Evolutionary conservation across 1,140 invertebrate species (phyloP), one percentile per base, ranked within the genome.

Genomic region (Odontomachus brunneus): DNA sequence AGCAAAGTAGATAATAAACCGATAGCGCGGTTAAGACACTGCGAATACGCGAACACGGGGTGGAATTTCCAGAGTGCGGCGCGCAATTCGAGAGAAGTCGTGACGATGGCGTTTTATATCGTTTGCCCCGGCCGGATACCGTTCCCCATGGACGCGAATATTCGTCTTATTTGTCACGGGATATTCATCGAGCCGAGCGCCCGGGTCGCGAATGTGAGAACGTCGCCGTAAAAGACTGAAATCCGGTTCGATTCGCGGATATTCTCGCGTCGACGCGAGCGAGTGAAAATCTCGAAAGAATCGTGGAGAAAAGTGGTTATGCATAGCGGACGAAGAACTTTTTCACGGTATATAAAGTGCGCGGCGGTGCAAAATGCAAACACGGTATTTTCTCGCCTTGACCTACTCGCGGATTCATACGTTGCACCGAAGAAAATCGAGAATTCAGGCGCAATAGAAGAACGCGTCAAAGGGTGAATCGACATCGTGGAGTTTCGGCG

Each of bases 141-240:
- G 24, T 24, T 80, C 9, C 12, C 24, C 24, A 12, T 59, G 51
- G 22, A 78, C 51, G 17, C 63, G 24, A 29, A 80, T 59, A 80
- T 49, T 26, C 65, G 65, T 48, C 75, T 80, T 80, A 80, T 80
- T 71, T 80, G 65, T 80, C n/a, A 80, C 33, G 65, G 53, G 65
- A 80, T 80, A 80, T 80, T 71, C 49, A 24, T 48, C 75, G 60
- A 33, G 15, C 19, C n/a, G 29, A n/a, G 26, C n/a, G 22, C 5
- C 14, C 29, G 29, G 5, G 26, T 3, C 24, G 49, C 48, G 49
- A 55, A n/a, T 29, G 48, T 19, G 15, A 66, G 63, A 67, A 67
- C 29, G 22, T 22, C 51, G 12, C 22, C 75, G 33, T 80, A 80
- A 80, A 80, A 80, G 51, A 59, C 65, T 80, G 75, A 80, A 80